These are phyloP conservation scores for Meloidogyne floridensis DNA, from an alignment of 1,140 invertebrate species.

Conservation along the genomic window DNA sequence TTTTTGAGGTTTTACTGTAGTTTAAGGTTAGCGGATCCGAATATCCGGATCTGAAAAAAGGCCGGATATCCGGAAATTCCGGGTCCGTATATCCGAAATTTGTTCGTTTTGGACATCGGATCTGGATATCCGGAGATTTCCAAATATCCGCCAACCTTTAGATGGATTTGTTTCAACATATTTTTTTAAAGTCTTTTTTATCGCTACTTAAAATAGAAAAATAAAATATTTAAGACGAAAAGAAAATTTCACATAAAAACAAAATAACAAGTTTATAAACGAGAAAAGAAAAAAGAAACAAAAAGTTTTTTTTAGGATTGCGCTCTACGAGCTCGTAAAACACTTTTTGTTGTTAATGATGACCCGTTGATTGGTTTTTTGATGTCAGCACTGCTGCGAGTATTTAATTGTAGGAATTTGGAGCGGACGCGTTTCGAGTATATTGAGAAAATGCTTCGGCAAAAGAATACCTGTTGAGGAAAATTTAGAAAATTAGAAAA, in stretches of 20 bases:
- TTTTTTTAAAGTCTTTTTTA: constrained; percentile 8
- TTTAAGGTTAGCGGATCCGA: too few species aligned
- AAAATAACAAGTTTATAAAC: background rate
- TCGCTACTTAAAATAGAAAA: background rate
- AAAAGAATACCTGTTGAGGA: background rate
- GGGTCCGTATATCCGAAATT: too few species aligned
- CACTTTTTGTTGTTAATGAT: background rate
- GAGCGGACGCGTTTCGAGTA: constrained; percentile 4
- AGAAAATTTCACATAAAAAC: background rate
- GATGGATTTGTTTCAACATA: background rate
- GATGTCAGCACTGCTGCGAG: background rate
- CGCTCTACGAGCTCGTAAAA: background rate
- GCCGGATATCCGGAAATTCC: too few species aligned
- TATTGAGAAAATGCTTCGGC: constrained; percentile 1
- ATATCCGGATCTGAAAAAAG: too few species aligned
- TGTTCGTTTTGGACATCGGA: too few species aligned
- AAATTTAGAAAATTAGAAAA: background rate
- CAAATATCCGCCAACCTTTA: too few species aligned
- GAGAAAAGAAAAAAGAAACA: background rate
- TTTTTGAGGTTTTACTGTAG: too few species aligned
- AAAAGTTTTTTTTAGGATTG: background rate
- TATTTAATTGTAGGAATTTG: background rate
- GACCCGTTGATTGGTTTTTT: background rate
- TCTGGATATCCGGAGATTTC: too few species aligned
- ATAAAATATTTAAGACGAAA: background rate